Conservation (phyloP, 2,888 invertebrate genomes). For the Drosophila fulvimacula region DNA sequence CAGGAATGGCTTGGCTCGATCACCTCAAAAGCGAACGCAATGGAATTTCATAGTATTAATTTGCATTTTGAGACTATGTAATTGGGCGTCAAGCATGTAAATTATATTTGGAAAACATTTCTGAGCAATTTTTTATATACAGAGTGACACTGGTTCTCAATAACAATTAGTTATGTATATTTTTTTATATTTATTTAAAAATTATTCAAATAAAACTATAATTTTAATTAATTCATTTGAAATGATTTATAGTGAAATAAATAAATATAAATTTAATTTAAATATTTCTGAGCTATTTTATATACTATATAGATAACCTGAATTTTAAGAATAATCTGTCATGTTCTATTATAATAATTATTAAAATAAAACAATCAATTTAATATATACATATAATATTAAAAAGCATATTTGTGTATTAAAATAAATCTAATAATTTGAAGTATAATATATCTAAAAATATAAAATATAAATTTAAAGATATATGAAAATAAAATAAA, state of each 20-base stretch:
- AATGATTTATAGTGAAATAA: background rate
- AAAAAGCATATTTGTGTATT: no score
- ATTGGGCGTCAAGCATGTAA: constrained; percentile 45
- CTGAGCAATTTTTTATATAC: background rate
- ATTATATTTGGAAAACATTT: constrained; percentile 10
- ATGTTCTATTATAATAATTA: no score
- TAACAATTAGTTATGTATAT: background rate
- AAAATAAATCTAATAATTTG: no score
- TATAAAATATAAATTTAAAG: no score
- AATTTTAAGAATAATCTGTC: no score
- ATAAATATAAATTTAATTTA: background rate
- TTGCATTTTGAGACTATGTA: constrained; percentile 48
- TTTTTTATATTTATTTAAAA: background rate
- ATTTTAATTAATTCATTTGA: background rate
- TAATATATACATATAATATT: no score
- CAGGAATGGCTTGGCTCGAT: constrained; percentile 18
- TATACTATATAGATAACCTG: background rate
- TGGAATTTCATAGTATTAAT: constrained; percentile 50
- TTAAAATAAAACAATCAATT: no score
- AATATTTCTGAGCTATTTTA: background rate
- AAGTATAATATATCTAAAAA: no score
- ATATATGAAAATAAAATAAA: no score
- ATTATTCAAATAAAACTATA: background rate
- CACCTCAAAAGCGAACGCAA: constrained; percentile 36
- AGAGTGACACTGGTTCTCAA: background rate